These are phyloP conservation scores for Bos indicus DNA, from an alignment of 2,113 vertebrate species.

Conservation along the genomic window DNA sequence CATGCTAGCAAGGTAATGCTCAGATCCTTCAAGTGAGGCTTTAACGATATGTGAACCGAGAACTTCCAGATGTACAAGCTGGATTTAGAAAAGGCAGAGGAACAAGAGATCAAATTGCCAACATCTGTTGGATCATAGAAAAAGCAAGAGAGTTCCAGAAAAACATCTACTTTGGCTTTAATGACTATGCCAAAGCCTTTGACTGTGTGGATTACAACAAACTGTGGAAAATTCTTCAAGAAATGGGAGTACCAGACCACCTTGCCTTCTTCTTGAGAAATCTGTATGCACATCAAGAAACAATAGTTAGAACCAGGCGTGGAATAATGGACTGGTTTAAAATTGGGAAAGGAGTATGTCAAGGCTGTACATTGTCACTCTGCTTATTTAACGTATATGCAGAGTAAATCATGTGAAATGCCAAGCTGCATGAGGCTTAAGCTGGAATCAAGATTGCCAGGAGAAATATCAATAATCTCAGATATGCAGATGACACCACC, in stretches of 20 bases:
- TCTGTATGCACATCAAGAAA: background rate
- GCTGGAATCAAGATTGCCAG: background rate
- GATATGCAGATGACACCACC: background rate
- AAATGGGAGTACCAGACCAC: background rate
- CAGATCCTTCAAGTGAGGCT: background rate
- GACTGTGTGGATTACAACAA: background rate
- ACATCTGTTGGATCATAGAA: background rate
- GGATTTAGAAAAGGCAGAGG: background rate
- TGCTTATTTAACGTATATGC: background rate
- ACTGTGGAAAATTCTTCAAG: background rate
- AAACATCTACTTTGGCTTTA: background rate
- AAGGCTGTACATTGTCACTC: background rate
- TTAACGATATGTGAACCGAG: background rate
- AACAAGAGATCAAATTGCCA: background rate
- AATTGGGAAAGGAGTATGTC: background rate
- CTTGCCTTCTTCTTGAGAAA: background rate
- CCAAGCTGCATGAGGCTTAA: background rate
- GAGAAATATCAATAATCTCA: background rate
- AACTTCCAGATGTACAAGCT: background rate
- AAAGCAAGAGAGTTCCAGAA: background rate
- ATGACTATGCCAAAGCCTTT: background rate
- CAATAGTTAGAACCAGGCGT: background rate
- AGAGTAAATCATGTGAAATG: background rate
- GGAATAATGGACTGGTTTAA: background rate
- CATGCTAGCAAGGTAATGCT: background rate